phyloP scores from a whole-genome alignment of 2,888 invertebrate genomes.

The Orthonychiurus folsomi region DNA sequence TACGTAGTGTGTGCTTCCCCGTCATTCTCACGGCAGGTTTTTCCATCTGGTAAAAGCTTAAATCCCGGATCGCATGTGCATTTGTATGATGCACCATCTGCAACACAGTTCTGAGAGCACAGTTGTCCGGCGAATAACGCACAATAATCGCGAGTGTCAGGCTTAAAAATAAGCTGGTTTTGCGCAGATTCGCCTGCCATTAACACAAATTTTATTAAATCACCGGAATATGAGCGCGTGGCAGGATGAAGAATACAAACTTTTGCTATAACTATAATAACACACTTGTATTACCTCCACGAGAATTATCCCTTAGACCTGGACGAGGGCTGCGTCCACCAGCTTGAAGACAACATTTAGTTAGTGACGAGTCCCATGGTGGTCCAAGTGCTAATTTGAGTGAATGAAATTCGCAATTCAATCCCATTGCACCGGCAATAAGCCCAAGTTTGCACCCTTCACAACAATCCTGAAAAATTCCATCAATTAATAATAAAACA shows the following conservation, averaged over 20 bases:
- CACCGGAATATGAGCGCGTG: too few species aligned
- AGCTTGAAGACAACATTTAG: constrained; percentile 53
- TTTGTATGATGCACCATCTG: constrained; percentile 59
- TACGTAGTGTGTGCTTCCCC: too few species aligned
- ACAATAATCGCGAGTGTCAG: constrained; percentile 49
- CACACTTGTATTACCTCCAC: too few species aligned
- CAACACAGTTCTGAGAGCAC: constrained; percentile 70
- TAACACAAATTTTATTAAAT: too few species aligned
- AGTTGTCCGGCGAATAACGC: constrained; percentile 51
- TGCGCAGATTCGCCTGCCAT: too few species aligned
- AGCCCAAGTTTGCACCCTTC: constrained; percentile 58
- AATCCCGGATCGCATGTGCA: constrained; percentile 64
- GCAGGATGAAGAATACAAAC: too few species aligned
- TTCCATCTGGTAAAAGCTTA: constrained; percentile 59
- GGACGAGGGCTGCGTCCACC: constrained; percentile 22
- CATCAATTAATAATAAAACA: not conserved
- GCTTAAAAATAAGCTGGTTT: too few species aligned
- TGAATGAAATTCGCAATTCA: constrained; percentile 51
- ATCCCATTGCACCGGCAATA: constrained; percentile 51
- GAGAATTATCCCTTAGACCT: not conserved
- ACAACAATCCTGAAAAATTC: constrained; percentile 51
- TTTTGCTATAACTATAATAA: too few species aligned
- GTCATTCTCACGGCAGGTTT: constrained; percentile 55
- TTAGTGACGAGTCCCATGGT: constrained; percentile 55
- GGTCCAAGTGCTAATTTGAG: constrained; percentile 48